Evolutionary conservation across 2,113 vertebrate genomes (phyloP), one percentile per base, ranked within the genome.

Genomic region (Myodes glareolus): DNA sequence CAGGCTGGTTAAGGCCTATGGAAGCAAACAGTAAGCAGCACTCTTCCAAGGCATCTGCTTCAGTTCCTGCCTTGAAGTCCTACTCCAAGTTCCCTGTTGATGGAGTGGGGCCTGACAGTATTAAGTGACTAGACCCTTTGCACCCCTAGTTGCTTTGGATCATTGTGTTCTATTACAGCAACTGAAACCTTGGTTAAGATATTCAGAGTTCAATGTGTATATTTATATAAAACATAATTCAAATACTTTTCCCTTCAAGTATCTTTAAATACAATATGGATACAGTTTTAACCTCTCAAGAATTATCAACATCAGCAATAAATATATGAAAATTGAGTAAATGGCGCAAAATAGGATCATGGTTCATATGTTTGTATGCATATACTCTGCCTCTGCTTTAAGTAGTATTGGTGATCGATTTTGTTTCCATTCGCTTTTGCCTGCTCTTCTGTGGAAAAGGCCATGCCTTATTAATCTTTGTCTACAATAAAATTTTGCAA

Each of bases 401-500:
- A 94, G 65, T 90, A 61, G 45, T 58, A 89, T 91, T 92, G 89
- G 63, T 92, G 29, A 90, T 52, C 82, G 95, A 65, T 94, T 68
- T 93, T 89, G 36, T 73, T 89, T 72, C 33, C 33, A 72, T 88
- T 88, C 36, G 42, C 86, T 19, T 47, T 68, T 91, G 7, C 27
- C 67, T 80, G 84, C 33, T 68, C 11, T 67, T 94, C 36, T 27
- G 90, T 45, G 36, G 39, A 81, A 95, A 91, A 97, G 29, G 86
- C 27, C 16, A 78, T 45, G 8, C 39, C 70, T 88, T n/a, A 86
- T 77, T 92, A 61, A 85, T 89, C 89, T 93, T 89, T 86, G 75
- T 25, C 75, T 73, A 58, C 14, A 29, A 78, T 47, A 85, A 84
- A 80, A 88, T 75, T 88, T 90, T 94, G 29, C 1, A 72, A 31